These are phyloP conservation scores for Isaurus tuberculatus DNA, from an alignment of 92 coral and sea anemone genomes.

Conservation along the genomic window DNA sequence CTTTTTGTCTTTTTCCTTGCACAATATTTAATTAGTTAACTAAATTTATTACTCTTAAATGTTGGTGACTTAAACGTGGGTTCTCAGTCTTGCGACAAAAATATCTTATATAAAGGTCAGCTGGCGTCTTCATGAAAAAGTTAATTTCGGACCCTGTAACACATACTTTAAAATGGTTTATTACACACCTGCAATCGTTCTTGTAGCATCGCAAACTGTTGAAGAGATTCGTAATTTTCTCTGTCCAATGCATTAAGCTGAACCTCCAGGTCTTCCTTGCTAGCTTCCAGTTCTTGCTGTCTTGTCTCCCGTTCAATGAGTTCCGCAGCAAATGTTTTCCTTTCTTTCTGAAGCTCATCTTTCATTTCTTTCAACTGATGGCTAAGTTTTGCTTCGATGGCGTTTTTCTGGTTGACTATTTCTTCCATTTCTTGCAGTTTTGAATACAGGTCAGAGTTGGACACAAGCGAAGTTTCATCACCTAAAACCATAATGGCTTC, in stretches of 20 bases:
- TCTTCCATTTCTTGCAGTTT: slow-evolving; percentile 85
- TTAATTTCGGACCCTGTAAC: no score
- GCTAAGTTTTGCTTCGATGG: slow-evolving; percentile 68
- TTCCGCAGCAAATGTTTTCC: slow-evolving; percentile 63
- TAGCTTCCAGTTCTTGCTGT: slow-evolving; percentile 75
- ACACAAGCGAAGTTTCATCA: slow-evolving; percentile 25
- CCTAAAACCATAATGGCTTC: slow-evolving; percentile 2
- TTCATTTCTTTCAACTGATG: slow-evolving; percentile 72
- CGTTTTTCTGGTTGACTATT: slow-evolving; percentile 72
- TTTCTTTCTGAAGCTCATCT: slow-evolving; percentile 74
- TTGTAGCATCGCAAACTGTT: slow-evolving; percentile 47
- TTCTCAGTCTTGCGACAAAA: no score
- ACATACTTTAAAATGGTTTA: no score
- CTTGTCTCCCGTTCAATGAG: slow-evolving; percentile 67
- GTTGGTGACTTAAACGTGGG: no score
- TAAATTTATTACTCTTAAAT: no score
- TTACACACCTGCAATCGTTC: slow-evolving; percentile 29
- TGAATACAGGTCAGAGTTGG: slow-evolving; percentile 53
- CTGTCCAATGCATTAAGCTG: slow-evolving; percentile 88
- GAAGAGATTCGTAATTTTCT: slow-evolving; percentile 77
- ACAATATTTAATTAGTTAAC: no score
- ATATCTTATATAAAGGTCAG: no score
- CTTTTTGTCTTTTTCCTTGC: no score
- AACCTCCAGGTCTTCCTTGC: slow-evolving; percentile 78
- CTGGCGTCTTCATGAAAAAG: no score